Evolutionary conservation across 2,113 vertebrate species (phyloP), one percentile per base, ranked within the genome.

Genomic region (Mormyrus iriodes): DNA sequence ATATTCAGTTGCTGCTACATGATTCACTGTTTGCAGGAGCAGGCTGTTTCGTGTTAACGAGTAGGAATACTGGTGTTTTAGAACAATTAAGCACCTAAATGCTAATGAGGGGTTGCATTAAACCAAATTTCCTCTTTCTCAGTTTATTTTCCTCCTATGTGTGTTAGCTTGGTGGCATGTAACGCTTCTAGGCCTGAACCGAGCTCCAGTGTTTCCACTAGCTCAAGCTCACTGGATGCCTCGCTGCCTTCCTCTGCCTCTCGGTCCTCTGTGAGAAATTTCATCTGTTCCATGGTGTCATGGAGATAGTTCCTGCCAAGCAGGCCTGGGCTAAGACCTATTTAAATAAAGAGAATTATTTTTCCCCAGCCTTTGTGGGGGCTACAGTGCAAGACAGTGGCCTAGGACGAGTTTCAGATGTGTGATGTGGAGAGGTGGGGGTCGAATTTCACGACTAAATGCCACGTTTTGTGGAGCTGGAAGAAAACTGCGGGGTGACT

Each of bases 121-220:
- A 84, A 84, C 44, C 12, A 21, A 53, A 27, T 79, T 27, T 24
- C 17, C 31, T 51, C 88, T 83, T 83, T 39, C 76, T 83, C 35
- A 83, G 76, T 83, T 5, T 49, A 35, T 31, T 88, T 31, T 51
- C 27, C 35, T 52, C 88, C 87, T 58, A 31, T 90, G 92, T 93
- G 88, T 69, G 86, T 89, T 44, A 17, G 85, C 88, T 10, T 91
- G 91, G 93, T 92, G 90, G n/a, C 49, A 91, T 88, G 90, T 92
- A 88, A 89, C 88, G 85, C 91, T 91, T 92, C 92, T 91, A 91
- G 61, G 84, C 89, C 73, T 83, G 88, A 89, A 86, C n/a, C 53
- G 90, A 90, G 46, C 51, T 85, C 83, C 83, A 88, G 55, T 88
- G 69, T 90, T 91, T 91, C 90, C 58, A 82, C 61, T 87, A 61